A percentile compares a stretch with the other conserved stretches of the same genome.
These are phyloP conservation scores for Coregonus suidteri DNA, from an alignment of 2,797 vertebrate species.

Conservation along the genomic window DNA sequence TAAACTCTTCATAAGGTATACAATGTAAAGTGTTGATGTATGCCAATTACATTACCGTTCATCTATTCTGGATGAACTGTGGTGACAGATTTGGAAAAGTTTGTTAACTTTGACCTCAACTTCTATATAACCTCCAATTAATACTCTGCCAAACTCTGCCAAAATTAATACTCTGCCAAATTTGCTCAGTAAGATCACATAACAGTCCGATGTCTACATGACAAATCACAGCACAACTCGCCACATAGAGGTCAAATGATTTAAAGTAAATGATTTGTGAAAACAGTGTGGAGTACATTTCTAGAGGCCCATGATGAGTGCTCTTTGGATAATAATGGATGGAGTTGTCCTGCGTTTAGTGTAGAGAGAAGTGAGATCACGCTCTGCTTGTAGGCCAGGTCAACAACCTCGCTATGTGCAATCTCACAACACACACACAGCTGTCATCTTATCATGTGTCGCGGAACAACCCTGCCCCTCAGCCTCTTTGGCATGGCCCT, in stretches of 20 bases:
- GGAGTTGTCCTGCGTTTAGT: not conserved
- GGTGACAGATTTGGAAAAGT: not conserved
- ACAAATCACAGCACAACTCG: not conserved
- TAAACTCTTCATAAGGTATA: not conserved
- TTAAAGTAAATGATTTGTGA: conserved; percentile 1
- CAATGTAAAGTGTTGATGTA: not conserved
- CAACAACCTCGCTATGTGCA: not conserved
- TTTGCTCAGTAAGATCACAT: not conserved
- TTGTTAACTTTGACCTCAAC: not conserved
- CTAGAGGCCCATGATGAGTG: not conserved
- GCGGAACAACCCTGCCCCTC: not conserved
- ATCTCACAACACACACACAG: conserved; percentile 33
- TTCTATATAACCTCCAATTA: no score
- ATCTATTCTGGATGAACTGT: not conserved
- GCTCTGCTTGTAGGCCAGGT: not conserved
- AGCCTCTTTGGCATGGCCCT: conserved; percentile 6
- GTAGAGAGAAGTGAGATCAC: not conserved
- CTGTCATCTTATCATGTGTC: conserved; percentile 33
- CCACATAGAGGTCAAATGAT: not conserved
- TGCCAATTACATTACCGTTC: not conserved
- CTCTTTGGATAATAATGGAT: conserved; percentile 2
- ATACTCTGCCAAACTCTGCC: not conserved
- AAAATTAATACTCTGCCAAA: not conserved
- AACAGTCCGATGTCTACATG: not conserved
- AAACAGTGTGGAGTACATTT: not conserved